Evolutionary conservation across 2,797 vertebrate species (phyloP).

Genomic region (Botia almorhae): DNA sequence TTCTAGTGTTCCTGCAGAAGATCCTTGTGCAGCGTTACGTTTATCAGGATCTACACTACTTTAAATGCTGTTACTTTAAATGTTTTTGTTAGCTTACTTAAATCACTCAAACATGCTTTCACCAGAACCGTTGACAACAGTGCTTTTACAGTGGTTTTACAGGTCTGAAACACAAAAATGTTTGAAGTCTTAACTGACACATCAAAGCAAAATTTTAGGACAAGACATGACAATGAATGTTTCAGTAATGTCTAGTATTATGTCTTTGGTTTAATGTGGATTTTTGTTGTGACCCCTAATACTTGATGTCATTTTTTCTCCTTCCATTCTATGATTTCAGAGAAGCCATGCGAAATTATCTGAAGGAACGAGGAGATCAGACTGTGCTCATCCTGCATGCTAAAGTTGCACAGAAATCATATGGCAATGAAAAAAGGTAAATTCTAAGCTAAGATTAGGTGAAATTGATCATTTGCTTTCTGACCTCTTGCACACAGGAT

Average conservation of each 20-base stretch:
- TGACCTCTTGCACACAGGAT: background rate
- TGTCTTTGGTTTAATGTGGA: background rate
- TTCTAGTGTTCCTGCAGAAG: slow-evolving; percentile 41
- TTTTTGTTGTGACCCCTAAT: slow-evolving; percentile 20
- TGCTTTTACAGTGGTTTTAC: background rate
- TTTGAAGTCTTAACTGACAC: background rate
- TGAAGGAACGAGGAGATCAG: slow-evolving; percentile 98
- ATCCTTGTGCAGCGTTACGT: background rate
- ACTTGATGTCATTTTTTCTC: background rate
- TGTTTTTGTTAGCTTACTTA: slow-evolving; percentile 21
- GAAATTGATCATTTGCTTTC: background rate
- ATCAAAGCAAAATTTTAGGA: background rate
- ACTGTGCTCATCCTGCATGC: slow-evolving; percentile 98
- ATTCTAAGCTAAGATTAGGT: background rate
- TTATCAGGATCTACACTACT: background rate
- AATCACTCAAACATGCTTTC: background rate
- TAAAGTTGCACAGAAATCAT: slow-evolving; percentile 98
- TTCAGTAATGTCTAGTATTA: background rate
- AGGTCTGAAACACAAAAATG: slow-evolving; percentile 4
- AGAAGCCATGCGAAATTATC: slow-evolving; percentile 98
- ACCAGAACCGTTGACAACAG: no score
- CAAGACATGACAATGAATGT: background rate
- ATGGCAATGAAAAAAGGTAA: slow-evolving; percentile 97
- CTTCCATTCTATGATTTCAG: slow-evolving; percentile 69
- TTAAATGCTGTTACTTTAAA: background rate